Conservation (phyloP, 2,888 invertebrate genomes). For the Epinotia bilunana region DNA sequence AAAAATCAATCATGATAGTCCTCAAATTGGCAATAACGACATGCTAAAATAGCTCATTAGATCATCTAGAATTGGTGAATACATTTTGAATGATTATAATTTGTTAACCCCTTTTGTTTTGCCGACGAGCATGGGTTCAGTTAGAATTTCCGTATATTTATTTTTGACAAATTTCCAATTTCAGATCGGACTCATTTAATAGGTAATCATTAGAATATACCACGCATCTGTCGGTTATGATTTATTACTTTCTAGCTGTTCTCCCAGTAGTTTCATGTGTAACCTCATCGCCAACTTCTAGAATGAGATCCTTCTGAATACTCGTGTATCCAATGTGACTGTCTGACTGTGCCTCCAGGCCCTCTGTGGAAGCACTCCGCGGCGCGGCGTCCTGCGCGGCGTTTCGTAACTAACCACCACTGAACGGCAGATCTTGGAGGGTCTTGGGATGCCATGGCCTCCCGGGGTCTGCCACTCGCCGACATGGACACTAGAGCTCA, state of each 20-base stretch:
- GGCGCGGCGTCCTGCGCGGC: constrained; percentile 44
- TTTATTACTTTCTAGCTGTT: constrained; percentile 69
- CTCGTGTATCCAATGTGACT: constrained; percentile 56
- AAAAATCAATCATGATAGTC: constrained; percentile 47
- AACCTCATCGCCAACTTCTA: constrained; percentile 60
- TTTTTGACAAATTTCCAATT: constrained; percentile 80
- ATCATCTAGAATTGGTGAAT: constrained; percentile 44
- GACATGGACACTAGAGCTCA: constrained; percentile 15
- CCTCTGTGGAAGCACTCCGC: constrained; percentile 47
- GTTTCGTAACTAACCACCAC: background rate
- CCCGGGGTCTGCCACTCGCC: constrained; percentile 4
- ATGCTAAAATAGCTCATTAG: constrained; percentile 47
- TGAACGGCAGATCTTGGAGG: background rate
- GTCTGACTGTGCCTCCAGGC: constrained; percentile 45
- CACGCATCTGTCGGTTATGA: constrained; percentile 65
- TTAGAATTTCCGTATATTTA: constrained; percentile 67
- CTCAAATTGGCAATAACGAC: constrained; percentile 48
- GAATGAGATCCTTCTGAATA: constrained; percentile 66
- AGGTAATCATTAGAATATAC: constrained; percentile 80
- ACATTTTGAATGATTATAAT: constrained; percentile 41
- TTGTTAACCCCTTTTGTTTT: constrained; percentile 50
- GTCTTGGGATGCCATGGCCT: background rate
- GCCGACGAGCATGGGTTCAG: constrained; percentile 60
- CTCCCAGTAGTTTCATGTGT: constrained; percentile 70
- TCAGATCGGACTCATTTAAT: constrained; percentile 85